Evolutionary conservation across 2,888 invertebrate species (phyloP), one percentile per base, ranked within the genome.

Genomic region (Carpatolechia fugitivella): DNA sequence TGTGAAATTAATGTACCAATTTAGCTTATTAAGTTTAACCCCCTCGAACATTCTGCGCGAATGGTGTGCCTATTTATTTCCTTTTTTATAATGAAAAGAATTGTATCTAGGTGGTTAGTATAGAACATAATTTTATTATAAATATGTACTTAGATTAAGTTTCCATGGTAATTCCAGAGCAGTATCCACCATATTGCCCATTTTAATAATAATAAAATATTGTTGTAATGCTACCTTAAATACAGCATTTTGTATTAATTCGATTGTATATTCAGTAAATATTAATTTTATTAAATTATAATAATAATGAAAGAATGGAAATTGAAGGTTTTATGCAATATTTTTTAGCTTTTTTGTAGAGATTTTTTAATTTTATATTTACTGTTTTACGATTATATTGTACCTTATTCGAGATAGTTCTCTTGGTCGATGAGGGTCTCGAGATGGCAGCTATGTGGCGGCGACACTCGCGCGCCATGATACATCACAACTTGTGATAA

Each of bases 1-100:
- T 72, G 72, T 78, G 73, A 79, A 80, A 78, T 76, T 76, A 78
- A 73, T 76, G 69, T 77, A 74, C 70, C 72, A 76, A 72, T 70
- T 68, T 78, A 79, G 74, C 70, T 72, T 69, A 66, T 74, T 80
- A 80, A 77, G 76, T 78, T 79, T 61, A 57, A 73, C 70, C 70
- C 69, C 74, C 75, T 78, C 64, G 66, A 65, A 77, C 84, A 82
- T 86, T 87, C 84, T 67, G 69, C 66, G 68, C 73, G 86, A 84
- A 85, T 87, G 67, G 76, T 79, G 84, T 88, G 85, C 83, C 84
- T 88, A 88, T 87, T 88, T 88, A 87, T 88, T 88, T 83, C 76
- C 68, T 78, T 84, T 83, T 80, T 72, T 74, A 76, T 76, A 74
- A 76, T 18, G 72, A 81, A 75, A 74, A 82, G 68, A 76, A 74